Conservation (phyloP, 2,113 vertebrate species). For the Ictalurus punctatus region DNA sequence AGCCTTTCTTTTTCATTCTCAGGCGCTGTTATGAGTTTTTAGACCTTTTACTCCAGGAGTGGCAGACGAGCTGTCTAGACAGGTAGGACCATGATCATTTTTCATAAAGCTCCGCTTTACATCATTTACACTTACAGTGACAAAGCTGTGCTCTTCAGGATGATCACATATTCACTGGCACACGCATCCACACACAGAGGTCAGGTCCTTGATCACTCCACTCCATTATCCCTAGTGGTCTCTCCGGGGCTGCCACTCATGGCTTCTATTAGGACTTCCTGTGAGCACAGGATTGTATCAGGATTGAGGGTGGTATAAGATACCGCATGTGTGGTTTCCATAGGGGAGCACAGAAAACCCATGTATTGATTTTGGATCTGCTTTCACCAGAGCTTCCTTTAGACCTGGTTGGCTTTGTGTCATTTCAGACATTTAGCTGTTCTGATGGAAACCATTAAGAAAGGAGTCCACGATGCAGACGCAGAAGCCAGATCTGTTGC, state of each 20-base stretch:
- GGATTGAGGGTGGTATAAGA: neutral
- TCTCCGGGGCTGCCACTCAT: neutral
- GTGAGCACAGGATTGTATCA: neutral
- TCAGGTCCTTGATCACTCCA: conserved; percentile 23
- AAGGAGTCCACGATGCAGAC: conserved; percentile 93
- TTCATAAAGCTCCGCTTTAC: neutral
- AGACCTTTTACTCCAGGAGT: conserved; percentile 87
- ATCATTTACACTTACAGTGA: neutral
- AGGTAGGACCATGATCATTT: conserved; percentile 71
- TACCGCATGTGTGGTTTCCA: neutral
- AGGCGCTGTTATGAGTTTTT: conserved; percentile 93
- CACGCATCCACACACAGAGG: conserved; percentile 11
- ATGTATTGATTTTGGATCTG: conserved; percentile 24
- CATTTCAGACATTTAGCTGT: conserved; percentile 81
- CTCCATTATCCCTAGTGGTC: neutral
- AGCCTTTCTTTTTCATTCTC: conserved; percentile 37
- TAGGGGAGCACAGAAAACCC: neutral
- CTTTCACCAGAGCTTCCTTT: neutral
- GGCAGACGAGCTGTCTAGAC: conserved; percentile 87
- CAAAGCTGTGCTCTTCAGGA: neutral
- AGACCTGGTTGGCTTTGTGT: neutral
- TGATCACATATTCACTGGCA: neutral
- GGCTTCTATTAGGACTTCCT: conserved; percentile 7
- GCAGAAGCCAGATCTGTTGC: conserved; percentile 91
- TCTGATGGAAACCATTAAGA: conserved; percentile 91